These are phyloP conservation scores for Rhopilema esculentum DNA, from an alignment of 30 jellyfish, hydroid and myxozoan genomes.

Conservation along the genomic window DNA sequence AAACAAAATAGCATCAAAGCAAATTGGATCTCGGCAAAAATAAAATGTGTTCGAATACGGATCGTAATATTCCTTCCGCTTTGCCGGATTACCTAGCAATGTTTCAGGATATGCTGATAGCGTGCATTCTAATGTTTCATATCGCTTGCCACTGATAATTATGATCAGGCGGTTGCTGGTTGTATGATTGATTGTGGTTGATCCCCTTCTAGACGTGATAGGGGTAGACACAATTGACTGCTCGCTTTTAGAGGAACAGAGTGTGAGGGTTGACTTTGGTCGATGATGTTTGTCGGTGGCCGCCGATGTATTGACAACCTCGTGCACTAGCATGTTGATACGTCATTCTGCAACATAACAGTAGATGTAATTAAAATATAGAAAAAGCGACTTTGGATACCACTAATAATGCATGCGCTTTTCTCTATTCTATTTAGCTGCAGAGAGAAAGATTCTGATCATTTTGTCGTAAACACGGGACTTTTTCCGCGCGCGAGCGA, in stretches of 20 bases:
- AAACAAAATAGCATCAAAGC: conserved; percentile 86
- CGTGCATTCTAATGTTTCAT: conserved; percentile 83
- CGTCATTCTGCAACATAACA: background rate
- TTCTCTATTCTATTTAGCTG: too few species aligned
- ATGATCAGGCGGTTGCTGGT: conserved; percentile 41
- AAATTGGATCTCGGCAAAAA: conserved; percentile 68
- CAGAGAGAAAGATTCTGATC: too few species aligned
- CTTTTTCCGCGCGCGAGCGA: too few species aligned
- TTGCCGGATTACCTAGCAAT: conserved; percentile 67
- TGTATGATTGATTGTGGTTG: background rate
- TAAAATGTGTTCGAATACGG: conserved; percentile 30
- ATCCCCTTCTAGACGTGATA: background rate
- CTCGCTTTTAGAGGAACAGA: conserved; percentile 28
- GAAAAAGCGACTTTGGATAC: too few species aligned
- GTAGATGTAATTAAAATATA: too few species aligned
- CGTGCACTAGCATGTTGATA: conserved; percentile 22
- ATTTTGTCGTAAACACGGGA: too few species aligned
- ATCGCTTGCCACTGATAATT: conserved; percentile 65
- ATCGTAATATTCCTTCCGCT: conserved; percentile 66
- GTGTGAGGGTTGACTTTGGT: conserved; percentile 10
- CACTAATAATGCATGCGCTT: too few species aligned
- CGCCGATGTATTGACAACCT: conserved; percentile 3
- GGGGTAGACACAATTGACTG: background rate
- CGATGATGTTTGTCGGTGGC: conserved; percentile 12
- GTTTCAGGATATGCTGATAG: conserved; percentile 78